Conservation (phyloP, 2,888 invertebrate species). For the Atrina japonica region DNA sequence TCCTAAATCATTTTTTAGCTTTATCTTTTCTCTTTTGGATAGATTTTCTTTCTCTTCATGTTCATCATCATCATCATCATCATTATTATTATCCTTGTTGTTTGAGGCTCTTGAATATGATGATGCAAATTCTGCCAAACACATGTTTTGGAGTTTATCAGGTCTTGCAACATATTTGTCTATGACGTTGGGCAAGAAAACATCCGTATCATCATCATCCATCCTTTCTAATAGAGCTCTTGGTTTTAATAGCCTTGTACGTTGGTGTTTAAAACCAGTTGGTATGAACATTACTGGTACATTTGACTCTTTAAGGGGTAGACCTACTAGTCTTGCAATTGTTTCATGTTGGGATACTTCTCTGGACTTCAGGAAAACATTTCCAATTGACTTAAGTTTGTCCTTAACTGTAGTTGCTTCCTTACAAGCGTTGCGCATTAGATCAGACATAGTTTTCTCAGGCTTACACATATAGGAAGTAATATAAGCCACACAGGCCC, state of each 20-base stretch:
- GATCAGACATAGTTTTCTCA: slow-evolving; percentile 8
- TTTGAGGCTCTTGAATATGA: too few species aligned
- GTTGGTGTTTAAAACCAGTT: slow-evolving; percentile 53
- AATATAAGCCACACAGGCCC: slow-evolving; percentile 22
- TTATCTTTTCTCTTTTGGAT: slow-evolving; percentile 1
- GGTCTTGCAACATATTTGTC: slow-evolving; percentile 68
- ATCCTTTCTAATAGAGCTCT: slow-evolving; percentile 45
- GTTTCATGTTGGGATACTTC: slow-evolving; percentile 62
- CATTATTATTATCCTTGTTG: too few species aligned
- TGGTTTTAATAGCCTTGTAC: slow-evolving; percentile 62
- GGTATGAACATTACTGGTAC: slow-evolving; percentile 45
- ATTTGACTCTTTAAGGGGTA: slow-evolving; percentile 44
- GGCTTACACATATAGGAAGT: slow-evolving; percentile 11
- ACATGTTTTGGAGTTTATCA: slow-evolving; percentile 58
- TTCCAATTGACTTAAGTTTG: too few species aligned
- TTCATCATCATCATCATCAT: too few species aligned
- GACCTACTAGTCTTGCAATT: slow-evolving; percentile 46
- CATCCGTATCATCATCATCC: slow-evolving; percentile 42
- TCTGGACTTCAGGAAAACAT: neutral
- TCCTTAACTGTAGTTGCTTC: neutral
- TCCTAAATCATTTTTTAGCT: neutral
- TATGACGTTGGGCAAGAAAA: slow-evolving; percentile 45
- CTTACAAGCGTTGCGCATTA: too few species aligned
- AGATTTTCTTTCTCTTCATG: too few species aligned
- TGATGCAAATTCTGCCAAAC: slow-evolving; percentile 68